Percentiles rank a stretch among this genome's conserved stretches.
Evolutionary conservation across 92 coral and sea anemone genomes (phyloP).

Genomic region (Epizoanthus ramosus): DNA sequence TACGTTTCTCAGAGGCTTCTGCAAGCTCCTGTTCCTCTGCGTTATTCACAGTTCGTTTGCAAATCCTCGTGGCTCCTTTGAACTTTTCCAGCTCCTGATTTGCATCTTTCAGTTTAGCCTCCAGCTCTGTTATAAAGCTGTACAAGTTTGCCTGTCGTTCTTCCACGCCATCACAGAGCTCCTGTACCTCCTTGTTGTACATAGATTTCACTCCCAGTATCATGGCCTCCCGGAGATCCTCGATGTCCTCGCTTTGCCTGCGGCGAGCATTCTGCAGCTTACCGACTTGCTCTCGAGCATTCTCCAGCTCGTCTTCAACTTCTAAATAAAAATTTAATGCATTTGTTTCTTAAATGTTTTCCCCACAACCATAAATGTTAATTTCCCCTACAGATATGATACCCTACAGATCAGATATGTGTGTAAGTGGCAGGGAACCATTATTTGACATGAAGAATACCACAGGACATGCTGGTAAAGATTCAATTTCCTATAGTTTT

Average conservation of each 20-base stretch:
- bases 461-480: no score
- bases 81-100: neutral
- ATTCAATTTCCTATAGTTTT: no score
- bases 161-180: neutral
- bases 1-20: conserved; percentile 16
- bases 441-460: no score
- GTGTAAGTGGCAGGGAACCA: no score
- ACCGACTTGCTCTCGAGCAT: neutral
- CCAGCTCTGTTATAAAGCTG: neutral
- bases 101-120: neutral
- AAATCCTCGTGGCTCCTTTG: neutral
- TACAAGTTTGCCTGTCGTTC: neutral
- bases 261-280: conserved; percentile 5
- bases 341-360: no score
- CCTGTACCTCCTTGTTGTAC: no score
- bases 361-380: no score
- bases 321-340: neutral
- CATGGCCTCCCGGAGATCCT: conserved; percentile 1
- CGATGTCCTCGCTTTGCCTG: conserved; percentile 19
- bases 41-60: neutral
- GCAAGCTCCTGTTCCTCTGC: neutral
- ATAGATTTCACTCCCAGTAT: neutral
- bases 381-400: no score
- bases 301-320: conserved; percentile 24
- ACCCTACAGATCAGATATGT: no score